These are phyloP conservation scores for Sebastes minor DNA, from an alignment of 2,797 vertebrate species.

Conservation along the genomic window DNA sequence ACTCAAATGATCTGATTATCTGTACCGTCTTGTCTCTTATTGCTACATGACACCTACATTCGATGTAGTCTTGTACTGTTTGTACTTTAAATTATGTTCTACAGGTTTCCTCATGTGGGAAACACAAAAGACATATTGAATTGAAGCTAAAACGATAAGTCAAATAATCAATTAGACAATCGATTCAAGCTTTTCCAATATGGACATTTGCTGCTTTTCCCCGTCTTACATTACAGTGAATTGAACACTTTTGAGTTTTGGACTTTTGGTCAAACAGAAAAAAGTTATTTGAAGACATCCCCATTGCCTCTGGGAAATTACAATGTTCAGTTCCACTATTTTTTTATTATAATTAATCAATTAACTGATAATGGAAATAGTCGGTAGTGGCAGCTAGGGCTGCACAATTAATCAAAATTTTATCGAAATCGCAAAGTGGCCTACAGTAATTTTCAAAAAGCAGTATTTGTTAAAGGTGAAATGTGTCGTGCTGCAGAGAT, in stretches of 20 bases:
- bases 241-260: neutral
- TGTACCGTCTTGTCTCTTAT: neutral
- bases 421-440: too few species aligned
- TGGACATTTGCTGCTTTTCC: neutral
- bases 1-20: neutral
- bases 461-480: too few species aligned
- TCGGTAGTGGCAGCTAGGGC: neutral
- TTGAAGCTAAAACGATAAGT: neutral
- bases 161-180: neutral
- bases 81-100: neutral
- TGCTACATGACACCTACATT: neutral
- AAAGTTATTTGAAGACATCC: neutral
- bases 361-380: neutral
- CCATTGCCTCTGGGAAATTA: neutral
- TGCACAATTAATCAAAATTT: too few species aligned
- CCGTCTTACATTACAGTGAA: neutral
- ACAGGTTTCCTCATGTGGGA: neutral
- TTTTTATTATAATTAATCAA: neutral
- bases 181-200: neutral
- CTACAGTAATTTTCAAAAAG: too few species aligned
- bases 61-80: neutral
- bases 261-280: neutral
- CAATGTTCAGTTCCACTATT: neutral
- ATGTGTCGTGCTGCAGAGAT: too few species aligned
- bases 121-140: neutral